These are phyloP conservation scores for Dicrurus megarhynchus DNA, from an alignment of 2,113 vertebrate species.

Conservation along the genomic window DNA sequence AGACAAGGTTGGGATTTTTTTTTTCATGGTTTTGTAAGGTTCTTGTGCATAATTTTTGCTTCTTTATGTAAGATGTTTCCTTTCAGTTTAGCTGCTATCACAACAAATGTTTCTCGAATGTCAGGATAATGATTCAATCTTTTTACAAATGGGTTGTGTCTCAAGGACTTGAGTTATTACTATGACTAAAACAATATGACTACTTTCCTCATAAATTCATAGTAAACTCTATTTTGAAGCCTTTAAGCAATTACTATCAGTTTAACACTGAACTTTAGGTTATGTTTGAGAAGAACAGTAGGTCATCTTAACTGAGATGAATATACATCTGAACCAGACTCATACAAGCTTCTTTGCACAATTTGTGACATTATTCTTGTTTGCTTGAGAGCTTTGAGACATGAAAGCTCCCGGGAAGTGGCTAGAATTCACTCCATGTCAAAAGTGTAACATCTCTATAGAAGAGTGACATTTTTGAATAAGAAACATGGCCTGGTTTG, in stretches of 20 bases:
- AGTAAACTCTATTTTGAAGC: not conserved
- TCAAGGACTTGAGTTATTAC: not conserved
- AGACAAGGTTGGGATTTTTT: accelerated
- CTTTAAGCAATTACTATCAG: not conserved
- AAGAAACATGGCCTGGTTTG: not conserved
- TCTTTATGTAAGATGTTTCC: not conserved
- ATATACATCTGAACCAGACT: not conserved
- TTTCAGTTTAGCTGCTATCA: not conserved
- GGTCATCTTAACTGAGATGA: not conserved
- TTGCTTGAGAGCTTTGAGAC: not conserved
- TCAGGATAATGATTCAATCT: not conserved
- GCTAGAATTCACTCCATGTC: not conserved
- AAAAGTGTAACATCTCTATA: not conserved
- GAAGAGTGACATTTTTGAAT: not conserved
- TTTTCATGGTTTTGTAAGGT: not conserved
- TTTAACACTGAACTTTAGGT: not conserved
- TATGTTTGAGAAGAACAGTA: not conserved
- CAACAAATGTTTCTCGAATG: not conserved
- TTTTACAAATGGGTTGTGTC: not conserved
- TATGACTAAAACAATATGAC: not conserved
- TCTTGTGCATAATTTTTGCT: not conserved
- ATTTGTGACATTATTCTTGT: not conserved
- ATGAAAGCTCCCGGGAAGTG: not conserved
- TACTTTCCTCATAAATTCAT: conserved; percentile 11
- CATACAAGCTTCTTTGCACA: not conserved